These are phyloP conservation scores for Leptarthrus brevirostris DNA, from an alignment of 2,888 invertebrate species.

Conservation along the genomic window DNA sequence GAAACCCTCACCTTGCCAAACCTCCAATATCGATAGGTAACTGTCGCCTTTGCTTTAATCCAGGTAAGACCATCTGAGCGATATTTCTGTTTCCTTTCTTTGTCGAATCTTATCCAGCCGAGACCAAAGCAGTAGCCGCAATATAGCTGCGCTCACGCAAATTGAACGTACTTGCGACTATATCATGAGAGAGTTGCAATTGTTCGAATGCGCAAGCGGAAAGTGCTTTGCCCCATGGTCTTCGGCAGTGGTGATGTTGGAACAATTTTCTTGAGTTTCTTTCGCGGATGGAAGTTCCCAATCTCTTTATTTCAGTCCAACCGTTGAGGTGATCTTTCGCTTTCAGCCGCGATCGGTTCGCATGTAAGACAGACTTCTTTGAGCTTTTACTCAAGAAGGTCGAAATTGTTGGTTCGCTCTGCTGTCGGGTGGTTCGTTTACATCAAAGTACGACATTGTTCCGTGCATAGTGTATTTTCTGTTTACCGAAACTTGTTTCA, in stretches of 20 bases:
- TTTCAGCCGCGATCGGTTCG: conserved; percentile 52
- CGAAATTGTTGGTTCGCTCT: conserved; percentile 57
- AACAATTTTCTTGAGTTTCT: conserved; percentile 22
- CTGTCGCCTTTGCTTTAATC: background rate
- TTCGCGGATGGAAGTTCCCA: conserved; percentile 35
- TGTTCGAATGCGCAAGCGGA: conserved; percentile 33
- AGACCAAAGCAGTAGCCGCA: background rate
- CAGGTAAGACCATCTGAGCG: background rate
- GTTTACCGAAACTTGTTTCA: background rate
- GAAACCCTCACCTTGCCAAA: conserved; percentile 22
- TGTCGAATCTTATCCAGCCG: background rate
- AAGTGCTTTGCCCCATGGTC: conserved; percentile 21
- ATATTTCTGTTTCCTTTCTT: conserved; percentile 31
- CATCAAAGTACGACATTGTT: conserved; percentile 12
- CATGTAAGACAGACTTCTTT: conserved; percentile 65
- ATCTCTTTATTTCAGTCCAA: conserved; percentile 16
- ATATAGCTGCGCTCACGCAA: conserved; percentile 27
- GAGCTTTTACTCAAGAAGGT: conserved; percentile 68
- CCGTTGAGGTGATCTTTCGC: conserved; percentile 51
- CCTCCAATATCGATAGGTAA: background rate
- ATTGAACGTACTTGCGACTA: conserved; percentile 1
- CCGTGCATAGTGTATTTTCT: conserved; percentile 33
- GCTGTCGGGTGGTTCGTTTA: conserved; percentile 31
- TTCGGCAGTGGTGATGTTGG: background rate
- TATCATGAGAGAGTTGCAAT: conserved; percentile 15